phyloP scores from a whole-genome alignment of 2,888 invertebrate species.

The Platycheirus rosarum region DNA sequence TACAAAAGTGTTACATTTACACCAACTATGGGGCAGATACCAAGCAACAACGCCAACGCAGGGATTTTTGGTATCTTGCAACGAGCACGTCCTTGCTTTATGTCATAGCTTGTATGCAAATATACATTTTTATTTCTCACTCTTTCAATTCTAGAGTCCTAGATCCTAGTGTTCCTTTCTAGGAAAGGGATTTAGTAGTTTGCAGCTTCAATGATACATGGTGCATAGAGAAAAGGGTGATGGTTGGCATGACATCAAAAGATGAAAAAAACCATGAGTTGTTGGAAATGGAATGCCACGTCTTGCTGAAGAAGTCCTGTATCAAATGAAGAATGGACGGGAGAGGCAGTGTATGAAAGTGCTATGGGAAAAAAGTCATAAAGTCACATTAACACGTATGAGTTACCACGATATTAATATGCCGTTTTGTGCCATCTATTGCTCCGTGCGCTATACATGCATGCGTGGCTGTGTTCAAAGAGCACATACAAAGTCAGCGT shows the following conservation, averaged over 20 bases:
- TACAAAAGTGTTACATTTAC: constrained; percentile 68
- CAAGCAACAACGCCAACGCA: constrained; percentile 27
- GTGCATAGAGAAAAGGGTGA: constrained; percentile 1
- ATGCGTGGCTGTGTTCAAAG: constrained; percentile 60
- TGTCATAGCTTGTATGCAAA: constrained; percentile 62
- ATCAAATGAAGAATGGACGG: constrained; percentile 21
- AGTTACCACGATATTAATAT: constrained; percentile 75
- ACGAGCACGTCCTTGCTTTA: constrained; percentile 62
- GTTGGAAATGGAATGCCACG: constrained; percentile 67
- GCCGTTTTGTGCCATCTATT: constrained; percentile 52
- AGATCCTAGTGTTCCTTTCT: background rate
- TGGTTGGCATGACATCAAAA: constrained; percentile 28
- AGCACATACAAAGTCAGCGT: constrained; percentile 34
- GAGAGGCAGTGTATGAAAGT: background rate
- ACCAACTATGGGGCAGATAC: constrained; percentile 32
- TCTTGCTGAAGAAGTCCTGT: constrained; percentile 41
- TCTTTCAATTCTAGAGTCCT: constrained; percentile 6
- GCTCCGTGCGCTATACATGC: constrained; percentile 46
- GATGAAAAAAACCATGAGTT: constrained; percentile 62
- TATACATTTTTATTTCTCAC: constrained; percentile 67
- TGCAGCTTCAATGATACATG: constrained; percentile 64
- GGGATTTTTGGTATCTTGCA: constrained; percentile 32
- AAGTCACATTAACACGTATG: constrained; percentile 77
- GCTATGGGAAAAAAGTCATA: constrained; percentile 73
- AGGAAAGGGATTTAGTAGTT: constrained; percentile 24